phyloP scores from a whole-genome alignment of 1,140 invertebrate genomes.

The Ceratitis capitata region DNA sequence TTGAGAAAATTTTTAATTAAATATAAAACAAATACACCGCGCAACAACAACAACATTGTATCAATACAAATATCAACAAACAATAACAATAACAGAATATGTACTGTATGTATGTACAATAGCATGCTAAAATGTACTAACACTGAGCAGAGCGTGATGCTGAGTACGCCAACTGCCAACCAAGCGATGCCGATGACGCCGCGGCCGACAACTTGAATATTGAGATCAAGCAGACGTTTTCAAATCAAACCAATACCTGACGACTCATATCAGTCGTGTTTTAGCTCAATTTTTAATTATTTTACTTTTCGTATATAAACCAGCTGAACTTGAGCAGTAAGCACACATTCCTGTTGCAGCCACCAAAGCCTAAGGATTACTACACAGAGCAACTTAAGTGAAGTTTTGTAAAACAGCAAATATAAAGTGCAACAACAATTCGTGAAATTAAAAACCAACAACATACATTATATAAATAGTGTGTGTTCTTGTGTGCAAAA shows the following conservation, averaged over 20 bases:
- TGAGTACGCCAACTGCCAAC: slow-evolving; percentile 12
- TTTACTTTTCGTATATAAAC: slow-evolving; percentile 60
- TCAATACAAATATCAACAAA: neutral
- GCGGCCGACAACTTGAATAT: neutral
- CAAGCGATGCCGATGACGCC: neutral
- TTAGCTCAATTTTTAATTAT: no score
- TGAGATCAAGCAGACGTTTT: slow-evolving; percentile 27
- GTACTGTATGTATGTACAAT: neutral
- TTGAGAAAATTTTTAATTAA: neutral
- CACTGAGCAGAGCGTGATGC: neutral
- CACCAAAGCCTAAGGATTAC: slow-evolving; percentile 53
- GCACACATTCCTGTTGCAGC: slow-evolving; percentile 64
- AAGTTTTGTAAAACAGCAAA: neutral
- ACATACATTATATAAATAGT: neutral
- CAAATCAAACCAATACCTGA: neutral
- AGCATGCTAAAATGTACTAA: no score
- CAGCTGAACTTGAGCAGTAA: slow-evolving; percentile 51
- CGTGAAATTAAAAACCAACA: neutral
- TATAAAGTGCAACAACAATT: slow-evolving; percentile 42
- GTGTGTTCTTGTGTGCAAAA: slow-evolving; percentile 36
- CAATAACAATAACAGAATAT: neutral
- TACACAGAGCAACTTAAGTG: neutral
- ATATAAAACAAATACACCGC: neutral
- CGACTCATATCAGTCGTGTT: neutral
- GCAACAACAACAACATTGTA: neutral